Evolutionary conservation across 2,888 invertebrate species (phyloP).

Genomic region (Kryphioiulus occultus): DNA sequence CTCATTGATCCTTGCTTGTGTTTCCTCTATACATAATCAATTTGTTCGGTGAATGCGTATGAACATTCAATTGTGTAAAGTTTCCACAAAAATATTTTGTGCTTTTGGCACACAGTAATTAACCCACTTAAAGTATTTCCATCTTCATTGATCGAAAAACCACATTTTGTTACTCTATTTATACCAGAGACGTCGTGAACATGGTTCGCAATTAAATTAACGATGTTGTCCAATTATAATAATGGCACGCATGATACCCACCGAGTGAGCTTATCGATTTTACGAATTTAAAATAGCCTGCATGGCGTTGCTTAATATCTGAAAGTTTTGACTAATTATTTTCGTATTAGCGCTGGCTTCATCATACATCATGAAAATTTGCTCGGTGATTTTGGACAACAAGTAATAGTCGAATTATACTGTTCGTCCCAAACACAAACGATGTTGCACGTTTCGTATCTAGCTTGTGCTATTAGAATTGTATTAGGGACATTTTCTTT

Average conservation of each 20-base stretch:
- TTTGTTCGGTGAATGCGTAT: no score
- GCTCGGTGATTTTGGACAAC: no score
- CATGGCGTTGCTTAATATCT: neutral
- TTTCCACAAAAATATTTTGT: neutral
- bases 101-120: neutral
- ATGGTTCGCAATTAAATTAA: conserved; percentile 36
- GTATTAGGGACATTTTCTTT: no score
- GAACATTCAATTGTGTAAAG: neutral
- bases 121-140: neutral
- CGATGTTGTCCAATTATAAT: conserved; percentile 40
- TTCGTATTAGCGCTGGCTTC: neutral
- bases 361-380: neutral
- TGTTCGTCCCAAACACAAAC: no score
- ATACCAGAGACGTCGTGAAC: neutral
- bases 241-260: conserved; percentile 32
- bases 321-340: conserved; percentile 9
- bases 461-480: no score
- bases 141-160: conserved; percentile 26
- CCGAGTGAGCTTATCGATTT: conserved; percentile 21
- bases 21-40: no score
- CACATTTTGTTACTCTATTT: conserved; percentile 21
- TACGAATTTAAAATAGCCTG: neutral
- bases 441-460: no score
- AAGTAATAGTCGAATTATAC: no score
- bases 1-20: no score